Percentiles rank a stretch among this genome's conserved stretches.
Evolutionary conservation across 2,888 invertebrate species (phyloP).

Genomic region (Tachina fera): DNA sequence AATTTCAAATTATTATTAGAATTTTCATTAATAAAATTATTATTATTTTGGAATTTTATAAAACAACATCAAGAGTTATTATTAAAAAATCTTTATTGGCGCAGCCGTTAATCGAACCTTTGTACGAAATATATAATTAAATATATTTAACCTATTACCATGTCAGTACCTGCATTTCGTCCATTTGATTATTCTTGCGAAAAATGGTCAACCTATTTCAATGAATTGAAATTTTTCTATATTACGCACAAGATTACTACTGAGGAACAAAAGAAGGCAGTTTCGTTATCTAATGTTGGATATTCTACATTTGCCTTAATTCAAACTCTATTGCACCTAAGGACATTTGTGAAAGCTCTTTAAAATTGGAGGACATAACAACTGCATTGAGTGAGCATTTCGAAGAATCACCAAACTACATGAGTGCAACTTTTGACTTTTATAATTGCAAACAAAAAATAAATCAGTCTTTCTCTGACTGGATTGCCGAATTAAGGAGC

Average conservation of each 20-base stretch:
- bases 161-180: constrained; percentile 15
- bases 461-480: constrained; percentile 3
- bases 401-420: constrained; percentile 18
- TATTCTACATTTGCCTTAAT: background rate
- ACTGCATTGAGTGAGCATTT: constrained; percentile 13
- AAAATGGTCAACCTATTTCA: constrained; percentile 16
- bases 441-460: constrained; percentile 18
- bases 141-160: background rate
- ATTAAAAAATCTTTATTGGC: background rate
- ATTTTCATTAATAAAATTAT: no score
- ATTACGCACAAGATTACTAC: background rate
- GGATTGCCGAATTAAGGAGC: constrained; percentile 7
- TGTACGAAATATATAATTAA: background rate
- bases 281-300: background rate
- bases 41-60: background rate
- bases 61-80: background rate
- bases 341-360: no score
- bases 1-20: no score
- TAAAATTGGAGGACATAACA: background rate
- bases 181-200: constrained; percentile 12
- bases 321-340: no score
- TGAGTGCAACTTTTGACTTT: constrained; percentile 19
- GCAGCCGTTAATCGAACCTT: background rate
- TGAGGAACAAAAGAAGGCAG: background rate
- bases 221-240: constrained; percentile 9